Percentiles rank a stretch among this genome's conserved stretches.
phyloP scores from a whole-genome alignment of 2,888 invertebrate genomes.

The Oeneis ivallda region DNA sequence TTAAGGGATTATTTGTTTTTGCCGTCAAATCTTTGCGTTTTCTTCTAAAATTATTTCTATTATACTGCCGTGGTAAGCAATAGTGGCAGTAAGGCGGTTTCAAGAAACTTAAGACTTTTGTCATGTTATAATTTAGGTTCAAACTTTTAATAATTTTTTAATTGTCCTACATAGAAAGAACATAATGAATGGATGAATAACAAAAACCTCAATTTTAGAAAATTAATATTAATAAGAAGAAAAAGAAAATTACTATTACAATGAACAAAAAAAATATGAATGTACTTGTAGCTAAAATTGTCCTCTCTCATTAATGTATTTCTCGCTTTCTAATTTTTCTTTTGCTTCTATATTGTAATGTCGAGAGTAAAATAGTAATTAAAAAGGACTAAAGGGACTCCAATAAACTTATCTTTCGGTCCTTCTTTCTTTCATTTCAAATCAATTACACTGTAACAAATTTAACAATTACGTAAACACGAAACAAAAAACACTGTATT shows the following conservation, averaged over 20 bases:
- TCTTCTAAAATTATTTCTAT: neutral
- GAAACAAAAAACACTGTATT: conserved; percentile 39
- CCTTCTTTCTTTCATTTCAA: conserved; percentile 11
- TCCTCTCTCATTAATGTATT: too few species aligned
- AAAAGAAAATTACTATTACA: too few species aligned
- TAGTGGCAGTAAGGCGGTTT: too few species aligned
- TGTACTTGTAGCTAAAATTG: too few species aligned
- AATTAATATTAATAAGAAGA: too few species aligned
- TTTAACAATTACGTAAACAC: conserved; percentile 43
- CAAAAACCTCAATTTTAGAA: too few species aligned
- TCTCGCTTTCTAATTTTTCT: neutral
- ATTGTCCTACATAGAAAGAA: too few species aligned
- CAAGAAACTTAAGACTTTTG: too few species aligned
- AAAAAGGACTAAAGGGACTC: neutral
- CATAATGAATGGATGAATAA: neutral
- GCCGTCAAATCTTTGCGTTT: conserved; percentile 14
- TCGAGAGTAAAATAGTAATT: neutral
- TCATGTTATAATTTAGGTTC: too few species aligned
- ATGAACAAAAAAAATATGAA: too few species aligned
- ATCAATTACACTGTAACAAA: conserved; percentile 16
- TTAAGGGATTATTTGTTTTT: conserved; percentile 27
- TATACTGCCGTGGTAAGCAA: too few species aligned
- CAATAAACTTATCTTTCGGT: neutral
- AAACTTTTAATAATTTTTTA: too few species aligned
- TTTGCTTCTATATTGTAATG: neutral